Conservation (phyloP, 2,888 invertebrate genomes). For the Didymodactylos carnosus region DNA sequence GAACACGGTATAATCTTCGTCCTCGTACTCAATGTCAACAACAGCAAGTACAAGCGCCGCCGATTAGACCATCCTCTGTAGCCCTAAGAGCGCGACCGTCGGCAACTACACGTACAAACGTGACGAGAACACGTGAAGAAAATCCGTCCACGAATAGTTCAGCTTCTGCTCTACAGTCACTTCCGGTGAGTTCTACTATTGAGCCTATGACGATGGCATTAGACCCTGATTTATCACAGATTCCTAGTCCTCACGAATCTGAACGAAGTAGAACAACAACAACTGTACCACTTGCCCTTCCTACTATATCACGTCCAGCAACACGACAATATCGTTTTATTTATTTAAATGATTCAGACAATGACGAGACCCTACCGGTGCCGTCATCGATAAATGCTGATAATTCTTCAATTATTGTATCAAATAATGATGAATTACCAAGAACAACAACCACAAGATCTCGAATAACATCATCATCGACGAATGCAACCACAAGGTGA, state of each 20-base stretch:
- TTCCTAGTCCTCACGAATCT: background rate
- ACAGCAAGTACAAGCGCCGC: too few relatives aligned
- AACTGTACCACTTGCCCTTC: background rate
- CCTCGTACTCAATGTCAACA: background rate
- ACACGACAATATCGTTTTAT: background rate
- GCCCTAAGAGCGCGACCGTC: too few relatives aligned
- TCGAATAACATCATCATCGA: background rate
- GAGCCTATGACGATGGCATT: too few relatives aligned
- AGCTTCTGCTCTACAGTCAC: too few relatives aligned
- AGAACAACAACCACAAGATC: background rate
- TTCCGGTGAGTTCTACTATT: too few relatives aligned
- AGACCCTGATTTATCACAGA: background rate
- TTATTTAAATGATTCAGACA: background rate
- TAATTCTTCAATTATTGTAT: background rate
- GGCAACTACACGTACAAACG: too few relatives aligned
- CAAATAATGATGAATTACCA: background rate
- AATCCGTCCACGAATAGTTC: too few relatives aligned
- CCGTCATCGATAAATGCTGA: background rate
- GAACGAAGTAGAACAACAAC: too few relatives aligned
- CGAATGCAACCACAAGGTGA: background rate
- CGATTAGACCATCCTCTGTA: too few relatives aligned
- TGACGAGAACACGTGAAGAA: too few relatives aligned
- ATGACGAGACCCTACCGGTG: background rate
- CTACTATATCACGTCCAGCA: background rate
- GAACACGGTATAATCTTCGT: background rate